These are phyloP conservation scores for Neuroscelio doddi DNA, from an alignment of 2,888 invertebrate species.

Conservation along the genomic window DNA sequence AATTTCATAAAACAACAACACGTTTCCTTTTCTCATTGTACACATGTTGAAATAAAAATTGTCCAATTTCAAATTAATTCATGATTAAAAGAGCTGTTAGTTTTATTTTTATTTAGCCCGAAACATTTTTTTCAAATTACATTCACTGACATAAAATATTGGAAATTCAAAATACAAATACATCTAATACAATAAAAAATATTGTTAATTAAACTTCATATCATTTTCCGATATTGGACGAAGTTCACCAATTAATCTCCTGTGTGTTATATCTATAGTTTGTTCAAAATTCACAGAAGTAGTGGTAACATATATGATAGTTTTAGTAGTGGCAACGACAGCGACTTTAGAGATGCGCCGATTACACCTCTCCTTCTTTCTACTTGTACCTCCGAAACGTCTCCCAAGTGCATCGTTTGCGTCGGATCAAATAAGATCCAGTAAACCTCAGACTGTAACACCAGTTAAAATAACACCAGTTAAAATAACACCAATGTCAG, in stretches of 20 bases:
- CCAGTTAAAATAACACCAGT: conserved; percentile 9
- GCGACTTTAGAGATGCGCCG: conserved; percentile 22
- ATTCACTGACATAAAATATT: no score
- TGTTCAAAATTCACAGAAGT: conserved; percentile 19
- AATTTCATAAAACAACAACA: no score
- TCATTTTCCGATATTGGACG: not conserved
- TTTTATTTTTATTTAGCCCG: no score
- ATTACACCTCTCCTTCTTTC: conserved; percentile 25
- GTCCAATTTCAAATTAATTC: no score
- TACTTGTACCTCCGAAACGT: conserved; percentile 22
- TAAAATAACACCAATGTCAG: not conserved
- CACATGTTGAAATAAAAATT: no score
- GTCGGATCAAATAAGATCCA: conserved; percentile 27
- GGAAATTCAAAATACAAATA: no score
- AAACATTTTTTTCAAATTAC: no score
- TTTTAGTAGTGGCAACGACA: conserved; percentile 18
- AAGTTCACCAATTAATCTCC: conserved; percentile 10
- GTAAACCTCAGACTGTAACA: conserved; percentile 16
- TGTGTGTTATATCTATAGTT: conserved; percentile 14
- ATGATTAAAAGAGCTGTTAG: no score
- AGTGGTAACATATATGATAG: conserved; percentile 11
- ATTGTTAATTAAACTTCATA: no score
- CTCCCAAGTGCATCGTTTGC: conserved; percentile 29
- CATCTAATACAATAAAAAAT: no score
- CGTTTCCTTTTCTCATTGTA: no score